Evolutionary conservation across 1,140 invertebrate species (phyloP).

Genomic region (Tenebrio molitor): DNA sequence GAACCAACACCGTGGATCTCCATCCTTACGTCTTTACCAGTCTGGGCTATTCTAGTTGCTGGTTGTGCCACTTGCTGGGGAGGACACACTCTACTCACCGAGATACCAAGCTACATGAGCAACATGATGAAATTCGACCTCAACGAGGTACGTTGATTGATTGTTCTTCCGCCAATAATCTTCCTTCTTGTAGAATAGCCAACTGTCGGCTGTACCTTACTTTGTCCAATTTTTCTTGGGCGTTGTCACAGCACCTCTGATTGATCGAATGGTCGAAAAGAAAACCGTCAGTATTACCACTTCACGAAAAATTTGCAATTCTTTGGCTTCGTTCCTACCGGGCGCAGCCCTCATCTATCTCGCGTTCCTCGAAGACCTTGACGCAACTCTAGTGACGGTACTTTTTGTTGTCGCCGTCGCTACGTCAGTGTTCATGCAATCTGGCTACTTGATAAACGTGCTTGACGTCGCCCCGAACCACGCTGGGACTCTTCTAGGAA

Average conservation of each 20-base stretch:
- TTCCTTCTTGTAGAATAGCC: not conserved
- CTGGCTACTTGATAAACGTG: constrained; percentile 76
- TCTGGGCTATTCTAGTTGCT: constrained; percentile 53
- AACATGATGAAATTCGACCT: constrained; percentile 56
- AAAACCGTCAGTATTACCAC: not conserved
- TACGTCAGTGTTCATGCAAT: constrained; percentile 79
- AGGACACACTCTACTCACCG: constrained; percentile 53
- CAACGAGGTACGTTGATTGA: constrained; percentile 47
- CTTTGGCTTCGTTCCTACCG: constrained; percentile 33
- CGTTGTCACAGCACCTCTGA: not conserved
- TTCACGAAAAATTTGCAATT: constrained; percentile 20
- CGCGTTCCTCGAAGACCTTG: not conserved
- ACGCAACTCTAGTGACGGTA: constrained; percentile 66
- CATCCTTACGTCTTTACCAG: constrained; percentile 51
- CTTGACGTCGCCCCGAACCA: constrained; percentile 79
- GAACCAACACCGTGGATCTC: constrained; percentile 52
- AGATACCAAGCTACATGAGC: constrained; percentile 56
- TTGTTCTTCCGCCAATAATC: not conserved
- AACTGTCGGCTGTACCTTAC: constrained; percentile 7
- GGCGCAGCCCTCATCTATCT: constrained; percentile 12
- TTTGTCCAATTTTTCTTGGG: not conserved
- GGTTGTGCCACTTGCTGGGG: constrained; percentile 51
- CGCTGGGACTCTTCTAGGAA: constrained; percentile 78
- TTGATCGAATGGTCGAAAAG: not conserved
- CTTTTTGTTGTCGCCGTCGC: constrained; percentile 78